phyloP scores from a whole-genome alignment of 1,140 invertebrate species.

The Agraylea sexmaculata region DNA sequence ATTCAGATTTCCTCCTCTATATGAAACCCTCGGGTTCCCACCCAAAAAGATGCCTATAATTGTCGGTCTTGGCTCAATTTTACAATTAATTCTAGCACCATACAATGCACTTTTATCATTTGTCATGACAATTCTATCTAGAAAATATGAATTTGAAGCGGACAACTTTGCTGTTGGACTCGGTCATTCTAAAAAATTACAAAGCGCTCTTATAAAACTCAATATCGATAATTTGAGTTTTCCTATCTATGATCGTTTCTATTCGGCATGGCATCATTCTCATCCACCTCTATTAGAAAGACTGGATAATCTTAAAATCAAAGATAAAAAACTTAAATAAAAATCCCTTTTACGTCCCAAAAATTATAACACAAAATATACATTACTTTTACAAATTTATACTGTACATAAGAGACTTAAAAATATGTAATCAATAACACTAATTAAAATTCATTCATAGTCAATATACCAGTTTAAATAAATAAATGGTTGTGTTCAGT shows the following conservation, averaged over 20 bases:
- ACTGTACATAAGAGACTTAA: too few relatives aligned
- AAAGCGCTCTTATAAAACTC: constrained; percentile 78
- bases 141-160: constrained; percentile 93
- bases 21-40: constrained; percentile 80
- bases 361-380: too few relatives aligned
- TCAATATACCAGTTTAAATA: background rate
- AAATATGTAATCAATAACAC: constrained; percentile 3
- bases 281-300: constrained; percentile 94
- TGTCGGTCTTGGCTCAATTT: constrained; percentile 84
- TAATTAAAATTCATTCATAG: too few relatives aligned
- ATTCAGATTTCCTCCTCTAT: constrained; percentile 69
- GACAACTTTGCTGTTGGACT: constrained; percentile 82
- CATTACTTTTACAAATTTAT: too few relatives aligned
- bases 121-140: constrained; percentile 51
- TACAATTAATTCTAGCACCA: constrained; percentile 85
- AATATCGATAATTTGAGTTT: constrained; percentile 92
- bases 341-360: background rate
- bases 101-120: constrained; percentile 79
- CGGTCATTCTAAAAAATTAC: constrained; percentile 58
- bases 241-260: constrained; percentile 82
- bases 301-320: constrained; percentile 62
- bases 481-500: background rate
- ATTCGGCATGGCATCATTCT: constrained; percentile 87
- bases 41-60: constrained; percentile 66
- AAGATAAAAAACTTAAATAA: constrained; percentile 26